Percentiles rank a stretch among this genome's conserved stretches.
These are phyloP conservation scores for Creontiades dilutus DNA, from an alignment of 2,888 invertebrate genomes.

Conservation along the genomic window DNA sequence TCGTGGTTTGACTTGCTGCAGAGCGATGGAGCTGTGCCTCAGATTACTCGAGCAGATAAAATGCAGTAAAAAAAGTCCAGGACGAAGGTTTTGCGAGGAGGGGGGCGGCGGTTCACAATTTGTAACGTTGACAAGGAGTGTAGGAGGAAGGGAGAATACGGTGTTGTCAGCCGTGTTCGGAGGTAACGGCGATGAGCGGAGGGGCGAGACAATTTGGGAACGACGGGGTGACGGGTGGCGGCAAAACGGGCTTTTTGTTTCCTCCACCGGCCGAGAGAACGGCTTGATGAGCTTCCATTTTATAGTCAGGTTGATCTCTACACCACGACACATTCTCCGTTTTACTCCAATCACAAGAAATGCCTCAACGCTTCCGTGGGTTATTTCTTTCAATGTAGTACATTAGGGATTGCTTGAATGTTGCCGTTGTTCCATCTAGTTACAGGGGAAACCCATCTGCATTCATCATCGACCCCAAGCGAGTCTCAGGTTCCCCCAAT, in stretches of 20 bases:
- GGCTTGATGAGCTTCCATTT: conserved; percentile 1
- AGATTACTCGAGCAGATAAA: conserved; percentile 38
- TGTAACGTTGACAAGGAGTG: conserved; percentile 10
- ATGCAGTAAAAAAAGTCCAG: neutral
- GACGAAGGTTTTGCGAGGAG: neutral
- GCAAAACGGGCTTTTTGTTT: conserved; percentile 10
- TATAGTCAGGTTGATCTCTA: neutral
- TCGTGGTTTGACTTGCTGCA: no score
- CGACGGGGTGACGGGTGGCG: neutral
- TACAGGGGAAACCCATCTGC: no score
- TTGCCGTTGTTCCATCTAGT: no score
- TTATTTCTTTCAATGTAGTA: neutral
- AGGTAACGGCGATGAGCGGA: neutral
- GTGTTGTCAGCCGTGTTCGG: conserved; percentile 16
- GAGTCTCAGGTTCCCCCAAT: no score
- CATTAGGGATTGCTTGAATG: no score
- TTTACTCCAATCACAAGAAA: neutral
- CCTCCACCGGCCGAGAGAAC: neutral
- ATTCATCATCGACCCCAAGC: no score
- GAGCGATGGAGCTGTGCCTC: neutral
- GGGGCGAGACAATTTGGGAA: neutral
- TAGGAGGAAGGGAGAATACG: neutral
- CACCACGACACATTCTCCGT: neutral
- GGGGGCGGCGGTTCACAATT: neutral
- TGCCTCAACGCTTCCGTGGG: neutral